Percentiles rank a stretch among this genome's conserved stretches.
phyloP scores from a whole-genome alignment of 2,888 invertebrate genomes.

The Sclerodermus sp. region DNA sequence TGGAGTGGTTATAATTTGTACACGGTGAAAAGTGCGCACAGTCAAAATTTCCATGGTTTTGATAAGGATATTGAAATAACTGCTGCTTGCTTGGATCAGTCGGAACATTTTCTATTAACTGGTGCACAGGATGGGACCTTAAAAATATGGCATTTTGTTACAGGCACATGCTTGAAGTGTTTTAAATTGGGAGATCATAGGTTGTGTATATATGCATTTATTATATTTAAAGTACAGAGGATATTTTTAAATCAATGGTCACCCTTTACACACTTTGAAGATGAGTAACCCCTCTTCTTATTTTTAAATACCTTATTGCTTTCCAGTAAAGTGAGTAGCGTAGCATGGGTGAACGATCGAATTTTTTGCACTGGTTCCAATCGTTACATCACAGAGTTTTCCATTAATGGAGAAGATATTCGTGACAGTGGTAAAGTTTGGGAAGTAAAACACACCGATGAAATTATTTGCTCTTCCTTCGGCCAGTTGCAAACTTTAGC shows the following conservation, averaged over 20 bases:
- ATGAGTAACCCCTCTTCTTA: no score
- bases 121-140: constrained; percentile 79
- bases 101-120: constrained; percentile 72
- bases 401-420: constrained; percentile 62
- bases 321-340: constrained; percentile 59
- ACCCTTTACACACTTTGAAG: no score
- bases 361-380: constrained; percentile 82
- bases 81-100: constrained; percentile 75
- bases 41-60: constrained; percentile 68
- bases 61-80: constrained; percentile 73
- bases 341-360: constrained; percentile 61
- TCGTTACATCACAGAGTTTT: constrained; percentile 71
- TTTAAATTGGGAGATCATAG: constrained; percentile 67
- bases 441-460: constrained; percentile 73
- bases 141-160: constrained; percentile 85
- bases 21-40: constrained; percentile 73
- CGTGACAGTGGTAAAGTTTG: constrained; percentile 72
- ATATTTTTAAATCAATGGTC: no score
- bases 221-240: no score
- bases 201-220: constrained; percentile 49
- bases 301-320: no score
- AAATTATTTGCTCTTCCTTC: constrained; percentile 72
- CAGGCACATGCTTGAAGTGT: constrained; percentile 71
- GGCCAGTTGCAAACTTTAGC: constrained; percentile 68
- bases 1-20: constrained; percentile 70